Conservation (phyloP, 1,140 invertebrate species). For the Hestina assimilis region DNA sequence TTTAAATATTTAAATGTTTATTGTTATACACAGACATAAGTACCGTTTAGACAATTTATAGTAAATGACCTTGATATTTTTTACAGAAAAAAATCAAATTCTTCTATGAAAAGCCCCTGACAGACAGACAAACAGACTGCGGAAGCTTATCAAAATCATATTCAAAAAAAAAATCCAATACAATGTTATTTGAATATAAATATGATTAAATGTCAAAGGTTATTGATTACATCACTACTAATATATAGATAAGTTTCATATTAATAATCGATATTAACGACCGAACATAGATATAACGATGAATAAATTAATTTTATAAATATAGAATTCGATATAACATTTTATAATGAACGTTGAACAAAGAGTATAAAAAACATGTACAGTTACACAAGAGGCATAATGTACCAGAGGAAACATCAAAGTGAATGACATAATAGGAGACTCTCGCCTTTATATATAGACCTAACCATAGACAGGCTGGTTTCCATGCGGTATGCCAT, state of each 20-base stretch:
- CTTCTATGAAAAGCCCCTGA: too few species aligned
- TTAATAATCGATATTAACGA: too few species aligned
- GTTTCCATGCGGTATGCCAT: slow-evolving; percentile 32
- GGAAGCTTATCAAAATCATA: too few species aligned
- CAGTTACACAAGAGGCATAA: slow-evolving; percentile 17
- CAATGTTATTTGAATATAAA: not conserved
- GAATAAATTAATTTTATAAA: too few species aligned
- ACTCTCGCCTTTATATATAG: slow-evolving; percentile 32
- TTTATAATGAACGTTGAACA: slow-evolving; percentile 23
- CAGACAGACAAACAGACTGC: too few species aligned
- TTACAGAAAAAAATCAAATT: too few species aligned
- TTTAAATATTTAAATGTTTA: too few species aligned
- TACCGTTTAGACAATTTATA: too few species aligned
- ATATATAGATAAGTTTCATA: slow-evolving; percentile 1
- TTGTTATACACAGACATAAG: too few species aligned
- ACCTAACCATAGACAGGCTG: slow-evolving; percentile 20
- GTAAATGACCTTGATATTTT: too few species aligned
- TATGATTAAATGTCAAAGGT: slow-evolving; percentile 8
- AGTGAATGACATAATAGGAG: slow-evolving; percentile 74
- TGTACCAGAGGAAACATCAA: slow-evolving; percentile 55
- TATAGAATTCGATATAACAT: slow-evolving; percentile 11
- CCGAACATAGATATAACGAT: too few species aligned
- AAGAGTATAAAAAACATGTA: slow-evolving; percentile 15
- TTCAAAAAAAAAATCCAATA: too few species aligned
- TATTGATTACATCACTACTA: not conserved